A percentile compares a stretch with the other conserved stretches of the same genome.
Conservation (phyloP, 2,113 vertebrate genomes). For the Rhipidura dahli region DNA sequence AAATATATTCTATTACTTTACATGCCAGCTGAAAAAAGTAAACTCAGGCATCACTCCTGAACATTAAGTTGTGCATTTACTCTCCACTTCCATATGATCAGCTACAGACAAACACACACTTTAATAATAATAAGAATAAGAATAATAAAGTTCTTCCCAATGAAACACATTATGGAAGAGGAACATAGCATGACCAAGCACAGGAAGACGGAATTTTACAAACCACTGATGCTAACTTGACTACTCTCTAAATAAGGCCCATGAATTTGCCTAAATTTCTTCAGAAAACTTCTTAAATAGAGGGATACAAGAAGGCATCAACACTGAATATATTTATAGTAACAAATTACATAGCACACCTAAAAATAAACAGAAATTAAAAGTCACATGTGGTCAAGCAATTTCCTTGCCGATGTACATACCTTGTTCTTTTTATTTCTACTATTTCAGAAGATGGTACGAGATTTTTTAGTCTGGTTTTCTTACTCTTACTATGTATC, state of each 20-base stretch:
- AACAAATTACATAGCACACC: background rate
- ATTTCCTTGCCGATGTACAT: background rate
- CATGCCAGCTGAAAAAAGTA: background rate
- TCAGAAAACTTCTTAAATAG: background rate
- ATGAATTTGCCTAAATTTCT: background rate
- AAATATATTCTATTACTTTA: background rate
- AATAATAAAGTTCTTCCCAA: background rate
- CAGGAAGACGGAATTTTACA: conserved; percentile 10
- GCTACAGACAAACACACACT: background rate
- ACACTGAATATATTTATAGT: background rate
- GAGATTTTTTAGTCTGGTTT: background rate
- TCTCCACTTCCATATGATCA: background rate
- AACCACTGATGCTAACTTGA: background rate
- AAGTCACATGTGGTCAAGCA: background rate
- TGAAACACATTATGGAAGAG: background rate
- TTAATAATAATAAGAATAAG: background rate
- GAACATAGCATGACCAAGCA: background rate
- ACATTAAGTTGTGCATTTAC: background rate
- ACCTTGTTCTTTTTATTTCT: background rate
- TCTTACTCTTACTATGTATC: background rate
- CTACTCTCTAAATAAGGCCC: background rate
- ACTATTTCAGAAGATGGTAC: background rate
- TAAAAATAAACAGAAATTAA: background rate
- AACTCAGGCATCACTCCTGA: background rate
- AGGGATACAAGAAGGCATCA: background rate